A percentile compares a stretch with the other conserved stretches of the same genome.
Evolutionary conservation across 1,140 invertebrate species (phyloP).

Genomic region (Helicoverpa zea): DNA sequence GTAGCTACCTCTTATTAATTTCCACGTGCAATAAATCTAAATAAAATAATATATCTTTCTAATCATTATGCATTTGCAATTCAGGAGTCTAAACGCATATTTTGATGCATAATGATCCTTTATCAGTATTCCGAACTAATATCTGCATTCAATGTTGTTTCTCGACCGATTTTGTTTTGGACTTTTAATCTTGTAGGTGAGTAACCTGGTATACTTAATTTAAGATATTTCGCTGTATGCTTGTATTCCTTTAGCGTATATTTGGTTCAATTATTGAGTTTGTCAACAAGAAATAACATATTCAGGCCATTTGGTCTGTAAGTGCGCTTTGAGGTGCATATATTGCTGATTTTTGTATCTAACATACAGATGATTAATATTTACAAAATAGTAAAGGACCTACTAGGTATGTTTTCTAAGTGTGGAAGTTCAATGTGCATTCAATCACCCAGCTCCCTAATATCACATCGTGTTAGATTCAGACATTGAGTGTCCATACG

Average conservation of each 20-base stretch:
- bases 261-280: background rate
- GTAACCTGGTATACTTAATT: background rate
- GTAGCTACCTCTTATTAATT: too few relatives aligned
- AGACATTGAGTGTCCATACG: too few relatives aligned
- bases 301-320: background rate
- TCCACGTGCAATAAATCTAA: too few relatives aligned
- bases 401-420: background rate
- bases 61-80: background rate
- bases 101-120: conserved; percentile 21
- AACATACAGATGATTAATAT: background rate
- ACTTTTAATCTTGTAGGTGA: conserved; percentile 12
- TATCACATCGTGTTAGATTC: too few relatives aligned
- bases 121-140: conserved; percentile 42
- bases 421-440: background rate
- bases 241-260: background rate
- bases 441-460: too few relatives aligned
- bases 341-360: background rate
- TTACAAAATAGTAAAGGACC: too few relatives aligned
- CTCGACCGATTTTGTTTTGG: conserved; percentile 15
- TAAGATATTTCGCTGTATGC: background rate
- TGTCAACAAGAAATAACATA: conserved; percentile 14
- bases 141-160: conserved; percentile 38
- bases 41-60: too few relatives aligned
- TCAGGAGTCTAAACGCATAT: conserved; percentile 2
- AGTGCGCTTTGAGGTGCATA: background rate